A percentile compares a stretch with the other conserved stretches of the same genome.
phyloP scores from a whole-genome alignment of 2,113 vertebrate species.

The Oreochromis aureus region DNA sequence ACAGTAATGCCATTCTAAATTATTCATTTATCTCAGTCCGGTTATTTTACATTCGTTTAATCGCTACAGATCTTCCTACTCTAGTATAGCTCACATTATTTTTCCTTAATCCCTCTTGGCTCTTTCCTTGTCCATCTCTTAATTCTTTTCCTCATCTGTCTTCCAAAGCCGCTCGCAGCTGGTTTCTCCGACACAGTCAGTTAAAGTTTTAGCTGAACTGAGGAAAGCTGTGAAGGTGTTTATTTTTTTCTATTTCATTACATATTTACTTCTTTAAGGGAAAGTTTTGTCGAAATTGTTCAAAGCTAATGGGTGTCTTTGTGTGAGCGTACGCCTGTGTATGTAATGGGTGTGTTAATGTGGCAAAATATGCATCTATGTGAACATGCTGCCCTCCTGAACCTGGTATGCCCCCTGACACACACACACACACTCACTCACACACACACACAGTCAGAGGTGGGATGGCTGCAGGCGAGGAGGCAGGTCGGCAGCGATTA shows the following conservation, averaged over 20 bases:
- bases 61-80: neutral
- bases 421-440: conserved; percentile 20
- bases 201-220: neutral
- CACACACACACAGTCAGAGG: conserved; percentile 54
- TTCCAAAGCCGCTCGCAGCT: neutral
- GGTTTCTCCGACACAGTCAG: neutral
- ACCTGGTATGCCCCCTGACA: conserved; percentile 72
- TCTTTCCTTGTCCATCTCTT: neutral
- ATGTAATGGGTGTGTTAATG: conserved; percentile 46
- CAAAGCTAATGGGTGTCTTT: neutral
- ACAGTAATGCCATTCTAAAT: neutral
- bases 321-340: neutral
- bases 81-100: neutral
- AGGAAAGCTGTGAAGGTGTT: neutral
- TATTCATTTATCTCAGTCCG: neutral
- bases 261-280: conserved; percentile 6
- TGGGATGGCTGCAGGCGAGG: conserved; percentile 72
- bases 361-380: conserved; percentile 59
- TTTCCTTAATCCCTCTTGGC: neutral
- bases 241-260: conserved; percentile 3
- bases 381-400: conserved; percentile 75
- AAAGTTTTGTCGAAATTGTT: conserved; percentile 10
- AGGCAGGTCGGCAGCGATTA: conserved; percentile 76
- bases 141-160: neutral
- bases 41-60: neutral